Conservation (phyloP, 2,888 invertebrate genomes). For the Phania funesta region DNA sequence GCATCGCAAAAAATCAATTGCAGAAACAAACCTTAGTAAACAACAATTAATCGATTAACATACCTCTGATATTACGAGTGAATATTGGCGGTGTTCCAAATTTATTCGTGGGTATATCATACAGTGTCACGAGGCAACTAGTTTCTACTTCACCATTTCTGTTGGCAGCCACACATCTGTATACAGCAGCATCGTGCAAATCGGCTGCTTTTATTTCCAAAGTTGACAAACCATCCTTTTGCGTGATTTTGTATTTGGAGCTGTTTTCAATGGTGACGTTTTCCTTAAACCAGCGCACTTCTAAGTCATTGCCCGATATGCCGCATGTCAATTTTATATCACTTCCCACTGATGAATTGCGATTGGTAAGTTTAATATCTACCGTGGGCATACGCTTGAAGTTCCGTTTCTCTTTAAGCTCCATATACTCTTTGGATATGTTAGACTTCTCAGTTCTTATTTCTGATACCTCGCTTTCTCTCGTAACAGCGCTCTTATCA, state of each 20-base stretch:
- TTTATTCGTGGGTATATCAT: slow-evolving; percentile 78
- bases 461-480: slow-evolving; percentile 25
- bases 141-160: slow-evolving; percentile 80
- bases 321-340: slow-evolving; percentile 90
- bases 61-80: slow-evolving; percentile 80
- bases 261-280: slow-evolving; percentile 81
- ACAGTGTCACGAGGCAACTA: slow-evolving; percentile 79
- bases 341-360: slow-evolving; percentile 87
- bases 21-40: slow-evolving; percentile 59
- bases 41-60: slow-evolving; percentile 69
- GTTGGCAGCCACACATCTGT: slow-evolving; percentile 89
- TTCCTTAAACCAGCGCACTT: slow-evolving; percentile 88
- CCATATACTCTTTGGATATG: slow-evolving; percentile 71
- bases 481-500: not conserved
- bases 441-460: slow-evolving; percentile 32
- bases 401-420: slow-evolving; percentile 72
- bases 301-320: slow-evolving; percentile 86
- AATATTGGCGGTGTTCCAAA: slow-evolving; percentile 79
- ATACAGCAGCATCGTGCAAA: slow-evolving; percentile 88
- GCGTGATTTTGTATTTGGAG: slow-evolving; percentile 77
- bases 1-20: slow-evolving; percentile 48
- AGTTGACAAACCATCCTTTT: slow-evolving; percentile 84
- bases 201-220: slow-evolving; percentile 87
- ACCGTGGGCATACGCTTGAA: slow-evolving; percentile 76
- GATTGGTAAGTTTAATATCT: slow-evolving; percentile 86